Base-by-base conservation (phyloP, 2,888 invertebrate genomes). In the Andrena bicolor region DNA sequence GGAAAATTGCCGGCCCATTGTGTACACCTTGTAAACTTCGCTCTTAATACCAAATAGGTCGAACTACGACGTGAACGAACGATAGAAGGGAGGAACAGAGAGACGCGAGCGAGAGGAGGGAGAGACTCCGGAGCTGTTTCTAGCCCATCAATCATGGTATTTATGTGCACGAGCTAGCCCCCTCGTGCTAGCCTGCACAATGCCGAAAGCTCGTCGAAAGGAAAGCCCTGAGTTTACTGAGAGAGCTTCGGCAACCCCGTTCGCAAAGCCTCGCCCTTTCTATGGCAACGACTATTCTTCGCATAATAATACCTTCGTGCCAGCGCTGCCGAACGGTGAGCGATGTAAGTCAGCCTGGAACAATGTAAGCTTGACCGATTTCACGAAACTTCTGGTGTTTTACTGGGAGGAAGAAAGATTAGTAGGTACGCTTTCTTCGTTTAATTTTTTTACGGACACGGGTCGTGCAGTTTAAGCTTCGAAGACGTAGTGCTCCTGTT, bases 81-180 rank as follows among this genome's bases (percentile, higher is more conserved):
- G 61, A 23, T 26, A 49, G 70, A 49, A 63, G 49, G 49, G 35
- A 53, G 70, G 66, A 64, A 60, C 63, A 71, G 76, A 56, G 66
- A 5, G 13, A 32, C 16, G 20, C 1, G 20, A 28, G 58, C 7
- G 76, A 49, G 77, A 32, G 76, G 76, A 72, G 49, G 65, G 72
- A 69, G 73, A 82, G 86, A 86, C 86, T 89, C 78, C 83, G 88
- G 87, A 83, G 89, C 85, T 90, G 90, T 89, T 91, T 90, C 89
- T 90, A 86, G 84, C 85, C 88, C 91, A 91, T 91, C 91, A 90
- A 91, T 91, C 91, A 91, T 90, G 88, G 90, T 90, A 90, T 91
- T 91, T 91, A 90, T 89, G 84, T 82, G 88, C 76, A 32, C 81
- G 70, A 66, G 72, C 78, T 80, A 63, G 77, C 80, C 76, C 56